Conservation (phyloP, 2,797 vertebrate species). For the Podarcis siculus region DNA sequence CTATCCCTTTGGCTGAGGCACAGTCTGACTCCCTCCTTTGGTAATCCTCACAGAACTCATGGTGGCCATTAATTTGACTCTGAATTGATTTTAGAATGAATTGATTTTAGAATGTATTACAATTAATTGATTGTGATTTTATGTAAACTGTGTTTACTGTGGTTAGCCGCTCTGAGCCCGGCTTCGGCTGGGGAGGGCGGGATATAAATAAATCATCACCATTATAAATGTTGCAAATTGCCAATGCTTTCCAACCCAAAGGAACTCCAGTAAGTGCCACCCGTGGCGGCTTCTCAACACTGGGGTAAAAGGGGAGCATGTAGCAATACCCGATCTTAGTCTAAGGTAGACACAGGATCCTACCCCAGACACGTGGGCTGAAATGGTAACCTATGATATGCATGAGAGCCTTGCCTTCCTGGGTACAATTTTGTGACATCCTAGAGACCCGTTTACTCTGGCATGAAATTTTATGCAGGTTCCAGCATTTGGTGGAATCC, state of each 20-base stretch:
- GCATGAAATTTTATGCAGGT: background rate
- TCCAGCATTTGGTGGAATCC: background rate
- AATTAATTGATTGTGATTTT: too few species aligned
- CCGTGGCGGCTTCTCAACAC: background rate
- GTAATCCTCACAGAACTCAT: too few species aligned
- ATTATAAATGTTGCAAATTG: background rate
- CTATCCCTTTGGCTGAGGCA: too few species aligned
- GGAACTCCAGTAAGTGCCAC: background rate
- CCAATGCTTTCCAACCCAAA: background rate
- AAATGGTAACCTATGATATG: background rate
- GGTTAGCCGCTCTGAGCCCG: too few species aligned
- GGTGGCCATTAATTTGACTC: too few species aligned
- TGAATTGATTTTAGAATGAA: too few species aligned
- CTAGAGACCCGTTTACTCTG: background rate
- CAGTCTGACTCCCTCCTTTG: too few species aligned
- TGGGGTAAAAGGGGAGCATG: background rate
- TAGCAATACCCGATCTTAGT: background rate
- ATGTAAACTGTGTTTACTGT: too few species aligned
- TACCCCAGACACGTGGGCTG: background rate
- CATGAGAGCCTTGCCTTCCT: background rate
- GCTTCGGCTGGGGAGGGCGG: too few species aligned
- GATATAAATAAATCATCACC: too few species aligned
- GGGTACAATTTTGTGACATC: background rate
- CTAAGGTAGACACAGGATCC: background rate
- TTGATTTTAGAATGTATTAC: too few species aligned